Conservation (phyloP, 2,888 invertebrate species). For the Alentia gelatinosa region DNA sequence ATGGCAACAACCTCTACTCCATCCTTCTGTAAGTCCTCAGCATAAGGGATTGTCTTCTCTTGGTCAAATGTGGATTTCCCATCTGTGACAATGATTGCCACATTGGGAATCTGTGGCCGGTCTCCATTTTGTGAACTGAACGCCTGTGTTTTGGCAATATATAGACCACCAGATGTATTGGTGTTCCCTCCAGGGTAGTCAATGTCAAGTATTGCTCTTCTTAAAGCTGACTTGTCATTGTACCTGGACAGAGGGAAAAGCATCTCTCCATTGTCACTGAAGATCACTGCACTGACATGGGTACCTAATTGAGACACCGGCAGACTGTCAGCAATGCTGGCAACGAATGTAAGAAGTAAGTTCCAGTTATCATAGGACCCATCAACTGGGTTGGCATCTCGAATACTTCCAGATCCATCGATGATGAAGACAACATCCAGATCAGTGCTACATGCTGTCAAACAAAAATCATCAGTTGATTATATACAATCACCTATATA, state of each 20-base stretch:
- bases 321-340: background rate
- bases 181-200: constrained; percentile 15
- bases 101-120: background rate
- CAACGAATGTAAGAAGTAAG: constrained; percentile 16
- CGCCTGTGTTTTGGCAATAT: background rate
- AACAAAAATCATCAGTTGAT: too few relatives aligned
- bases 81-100: constrained; percentile 27
- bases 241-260: background rate
- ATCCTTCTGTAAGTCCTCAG: background rate
- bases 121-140: constrained; percentile 34
- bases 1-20: background rate
- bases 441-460: background rate
- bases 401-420: constrained; percentile 23
- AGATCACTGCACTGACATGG: background rate
- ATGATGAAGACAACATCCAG: constrained; percentile 28
- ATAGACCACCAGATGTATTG: constrained; percentile 36
- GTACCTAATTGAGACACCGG: background rate
- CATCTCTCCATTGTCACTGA: constrained; percentile 3
- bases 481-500: too few relatives aligned
- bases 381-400: constrained; percentile 9
- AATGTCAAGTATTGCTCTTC: background rate
- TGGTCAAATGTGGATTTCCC: constrained; percentile 26
- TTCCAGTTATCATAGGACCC: constrained; percentile 35
- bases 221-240: background rate
- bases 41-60: constrained; percentile 34